Conservation (phyloP, 2,888 invertebrate genomes). For the Nephrotoma flavescens region DNA sequence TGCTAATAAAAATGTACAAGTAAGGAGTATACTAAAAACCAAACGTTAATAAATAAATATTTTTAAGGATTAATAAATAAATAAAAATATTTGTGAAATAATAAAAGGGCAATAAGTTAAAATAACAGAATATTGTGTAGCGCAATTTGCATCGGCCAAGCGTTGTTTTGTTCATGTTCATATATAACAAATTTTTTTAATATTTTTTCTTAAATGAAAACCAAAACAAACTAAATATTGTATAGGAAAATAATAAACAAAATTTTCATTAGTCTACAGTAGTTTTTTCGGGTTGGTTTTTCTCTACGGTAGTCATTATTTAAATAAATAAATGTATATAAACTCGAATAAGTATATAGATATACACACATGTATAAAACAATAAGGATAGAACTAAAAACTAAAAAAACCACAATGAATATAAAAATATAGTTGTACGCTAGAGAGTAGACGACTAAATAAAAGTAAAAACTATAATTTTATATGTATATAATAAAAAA, state of each 20-base stretch:
- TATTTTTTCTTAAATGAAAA: neutral
- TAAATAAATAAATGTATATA: neutral
- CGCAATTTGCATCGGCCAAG: neutral
- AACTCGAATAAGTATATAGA: neutral
- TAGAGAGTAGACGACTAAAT: conserved; percentile 4
- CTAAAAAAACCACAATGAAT: neutral
- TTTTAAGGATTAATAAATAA: neutral
- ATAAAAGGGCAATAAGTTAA: neutral
- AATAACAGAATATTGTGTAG: neutral
- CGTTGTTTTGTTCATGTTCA: neutral
- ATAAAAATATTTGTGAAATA: neutral
- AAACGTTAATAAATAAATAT: too few species aligned
- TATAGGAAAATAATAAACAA: neutral
- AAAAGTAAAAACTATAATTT: neutral
- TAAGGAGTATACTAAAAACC: neutral
- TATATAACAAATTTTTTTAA: neutral
- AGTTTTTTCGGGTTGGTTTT: neutral
- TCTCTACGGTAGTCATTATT: neutral
- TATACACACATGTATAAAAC: neutral
- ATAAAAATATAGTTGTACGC: neutral
- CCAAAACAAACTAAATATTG: neutral
- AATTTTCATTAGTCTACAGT: neutral
- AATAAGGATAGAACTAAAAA: neutral
- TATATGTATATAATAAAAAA: neutral
- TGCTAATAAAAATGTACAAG: neutral